Percentiles rank a stretch among this genome's conserved stretches.
Evolutionary conservation across 1,140 invertebrate species (phyloP).

Genomic region (Eueides isabella): DNA sequence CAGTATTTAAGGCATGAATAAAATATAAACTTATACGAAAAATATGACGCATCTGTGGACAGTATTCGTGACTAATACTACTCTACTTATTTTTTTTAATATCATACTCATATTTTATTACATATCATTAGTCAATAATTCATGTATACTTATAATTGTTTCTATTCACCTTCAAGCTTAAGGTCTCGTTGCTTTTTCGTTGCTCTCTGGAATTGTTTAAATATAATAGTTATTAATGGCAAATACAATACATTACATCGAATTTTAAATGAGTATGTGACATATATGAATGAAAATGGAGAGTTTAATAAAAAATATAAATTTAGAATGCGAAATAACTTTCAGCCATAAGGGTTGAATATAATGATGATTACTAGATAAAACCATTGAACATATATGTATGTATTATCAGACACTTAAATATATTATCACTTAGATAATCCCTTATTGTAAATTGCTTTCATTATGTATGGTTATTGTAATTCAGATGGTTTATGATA

Average conservation of each 20-base stretch:
- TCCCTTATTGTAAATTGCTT: not conserved
- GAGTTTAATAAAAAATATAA: no score
- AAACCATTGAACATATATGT: not conserved
- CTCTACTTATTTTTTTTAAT: not conserved
- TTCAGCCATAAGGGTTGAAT: not conserved
- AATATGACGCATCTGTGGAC: not conserved
- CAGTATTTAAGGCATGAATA: not conserved
- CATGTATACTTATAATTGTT: not conserved
- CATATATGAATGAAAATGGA: no score
- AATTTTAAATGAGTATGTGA: no score
- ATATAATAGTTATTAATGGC: no score
- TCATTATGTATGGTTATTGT: not conserved
- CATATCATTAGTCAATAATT: not conserved
- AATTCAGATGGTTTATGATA: not conserved
- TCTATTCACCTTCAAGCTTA: not conserved
- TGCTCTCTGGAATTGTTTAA: no score
- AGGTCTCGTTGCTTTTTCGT: no score
- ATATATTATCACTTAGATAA: not conserved
- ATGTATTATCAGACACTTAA: not conserved
- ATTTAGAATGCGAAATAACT: no score
- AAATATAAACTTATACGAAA: not conserved
- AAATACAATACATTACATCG: no score
- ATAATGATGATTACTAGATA: not conserved
- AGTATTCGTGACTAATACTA: not conserved
- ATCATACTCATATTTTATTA: not conserved